phyloP scores from a whole-genome alignment of 2,797 vertebrate species.

The Sebastes taczanowskii region DNA sequence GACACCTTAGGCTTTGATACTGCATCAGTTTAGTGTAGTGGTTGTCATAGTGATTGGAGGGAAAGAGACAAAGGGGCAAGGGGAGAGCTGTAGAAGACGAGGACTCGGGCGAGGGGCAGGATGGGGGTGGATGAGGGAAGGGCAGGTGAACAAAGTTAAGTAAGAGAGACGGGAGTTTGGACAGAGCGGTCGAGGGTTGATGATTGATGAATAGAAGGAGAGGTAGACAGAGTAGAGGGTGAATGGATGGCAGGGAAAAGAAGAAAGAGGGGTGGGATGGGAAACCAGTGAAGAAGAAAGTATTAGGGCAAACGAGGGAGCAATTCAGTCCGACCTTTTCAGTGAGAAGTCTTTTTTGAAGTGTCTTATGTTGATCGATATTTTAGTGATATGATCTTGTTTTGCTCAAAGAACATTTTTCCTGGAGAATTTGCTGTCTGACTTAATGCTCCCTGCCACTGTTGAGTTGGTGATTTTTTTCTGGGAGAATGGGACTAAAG shows the following conservation, averaged over 20 bases:
- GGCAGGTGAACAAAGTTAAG: conserved; percentile 16
- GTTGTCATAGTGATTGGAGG: conserved; percentile 43
- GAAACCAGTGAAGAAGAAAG: conserved; percentile 5
- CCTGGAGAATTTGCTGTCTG: conserved; percentile 30
- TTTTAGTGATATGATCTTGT: conserved; percentile 58
- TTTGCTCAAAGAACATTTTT: conserved; percentile 48
- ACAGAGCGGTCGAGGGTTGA: not conserved
- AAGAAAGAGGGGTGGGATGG: not conserved
- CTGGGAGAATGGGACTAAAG: conserved; percentile 47
- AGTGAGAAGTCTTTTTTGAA: conserved; percentile 12
- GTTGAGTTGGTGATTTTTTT: conserved; percentile 46
- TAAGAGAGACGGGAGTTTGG: not conserved
- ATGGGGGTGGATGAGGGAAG: not conserved
- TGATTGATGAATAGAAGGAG: conserved; percentile 11
- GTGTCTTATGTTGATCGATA: conserved; percentile 51
- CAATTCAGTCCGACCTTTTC: conserved; percentile 38
- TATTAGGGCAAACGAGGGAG: conserved; percentile 1
- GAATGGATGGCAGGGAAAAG: not conserved
- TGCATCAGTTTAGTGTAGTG: conserved; percentile 47
- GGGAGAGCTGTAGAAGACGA: conserved; percentile 21
- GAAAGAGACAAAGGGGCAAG: not conserved
- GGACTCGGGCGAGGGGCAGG: not conserved
- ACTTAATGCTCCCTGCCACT: conserved; percentile 32
- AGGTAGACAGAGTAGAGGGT: not conserved
- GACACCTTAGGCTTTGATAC: conserved; percentile 58